Conservation (phyloP, 1,140 invertebrate species). For the Calliopsis andreniformis region DNA sequence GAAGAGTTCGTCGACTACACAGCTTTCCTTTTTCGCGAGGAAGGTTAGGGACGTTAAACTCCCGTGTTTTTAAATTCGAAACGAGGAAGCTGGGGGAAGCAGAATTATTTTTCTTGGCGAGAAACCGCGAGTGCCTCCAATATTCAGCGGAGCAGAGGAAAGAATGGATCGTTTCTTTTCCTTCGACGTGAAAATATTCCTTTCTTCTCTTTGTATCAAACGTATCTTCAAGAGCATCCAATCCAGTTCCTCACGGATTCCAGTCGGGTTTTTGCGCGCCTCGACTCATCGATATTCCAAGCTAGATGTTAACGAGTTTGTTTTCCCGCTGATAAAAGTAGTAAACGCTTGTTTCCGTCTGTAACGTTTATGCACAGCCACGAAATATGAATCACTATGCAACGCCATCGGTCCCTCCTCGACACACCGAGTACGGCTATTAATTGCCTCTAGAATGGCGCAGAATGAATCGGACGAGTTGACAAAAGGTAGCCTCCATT, state of each 20-base stretch:
- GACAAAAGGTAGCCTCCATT: constrained; percentile 64
- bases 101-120: constrained; percentile 27
- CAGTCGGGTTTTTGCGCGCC: neutral
- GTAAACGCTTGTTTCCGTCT: constrained; percentile 48
- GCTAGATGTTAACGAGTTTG: constrained; percentile 5
- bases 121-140: neutral
- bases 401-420: constrained; percentile 2
- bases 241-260: neutral
- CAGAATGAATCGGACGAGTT: constrained; percentile 53
- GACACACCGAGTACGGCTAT: constrained; percentile 23
- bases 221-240: neutral
- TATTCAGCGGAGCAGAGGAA: too few species aligned
- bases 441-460: constrained; percentile 46
- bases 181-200: neutral
- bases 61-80: neutral
- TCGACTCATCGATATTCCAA: constrained; percentile 12
- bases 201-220: neutral
- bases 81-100: neutral
- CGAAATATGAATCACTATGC: neutral
- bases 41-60: neutral
- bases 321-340: constrained; percentile 12
- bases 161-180: neutral
- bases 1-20: constrained; percentile 1
- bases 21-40: neutral
- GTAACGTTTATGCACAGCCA: constrained; percentile 11